Evolutionary conservation across 2,113 vertebrate species (phyloP).

Genomic region (Ceyx cyanopectus): DNA sequence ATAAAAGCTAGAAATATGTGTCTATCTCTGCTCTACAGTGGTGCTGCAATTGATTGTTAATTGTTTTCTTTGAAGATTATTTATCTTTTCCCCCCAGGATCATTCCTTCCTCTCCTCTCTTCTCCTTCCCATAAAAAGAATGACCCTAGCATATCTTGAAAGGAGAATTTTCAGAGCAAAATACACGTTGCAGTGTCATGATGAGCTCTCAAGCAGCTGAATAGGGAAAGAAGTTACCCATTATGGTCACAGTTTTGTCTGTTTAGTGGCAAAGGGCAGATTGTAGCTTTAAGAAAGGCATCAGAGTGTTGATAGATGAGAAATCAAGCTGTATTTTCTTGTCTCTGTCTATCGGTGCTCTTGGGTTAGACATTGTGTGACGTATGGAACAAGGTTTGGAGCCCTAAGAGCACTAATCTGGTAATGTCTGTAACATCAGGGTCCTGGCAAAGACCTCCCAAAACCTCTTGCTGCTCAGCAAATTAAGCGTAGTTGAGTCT

Average conservation of each 20-base stretch:
- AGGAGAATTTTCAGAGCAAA: neutral
- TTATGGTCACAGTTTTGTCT: neutral
- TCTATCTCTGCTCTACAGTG: constrained; percentile 34
- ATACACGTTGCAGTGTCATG: neutral
- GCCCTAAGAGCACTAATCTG: neutral
- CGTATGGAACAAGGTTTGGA: neutral
- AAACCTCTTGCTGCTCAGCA: neutral
- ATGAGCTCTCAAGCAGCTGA: neutral
- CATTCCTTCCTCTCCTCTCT: neutral
- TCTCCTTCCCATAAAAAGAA: constrained; percentile 32
- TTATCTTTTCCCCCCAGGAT: constrained; percentile 57
- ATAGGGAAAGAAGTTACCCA: neutral
- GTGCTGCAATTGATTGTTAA: constrained; percentile 53
- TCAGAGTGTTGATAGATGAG: neutral
- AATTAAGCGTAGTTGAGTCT: neutral
- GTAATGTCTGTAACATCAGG: neutral
- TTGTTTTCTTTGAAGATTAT: constrained; percentile 63
- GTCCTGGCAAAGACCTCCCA: neutral
- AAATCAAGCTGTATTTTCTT: neutral
- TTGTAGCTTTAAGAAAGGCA: neutral
- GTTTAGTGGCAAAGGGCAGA: neutral
- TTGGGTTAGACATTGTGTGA: neutral
- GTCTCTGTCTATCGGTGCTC: neutral
- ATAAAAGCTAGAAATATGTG: constrained; percentile 49
- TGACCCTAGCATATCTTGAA: constrained; percentile 52